Base-by-base conservation (phyloP, 2,113 vertebrate species). In the Pyxicephalus adspersus region DNA sequence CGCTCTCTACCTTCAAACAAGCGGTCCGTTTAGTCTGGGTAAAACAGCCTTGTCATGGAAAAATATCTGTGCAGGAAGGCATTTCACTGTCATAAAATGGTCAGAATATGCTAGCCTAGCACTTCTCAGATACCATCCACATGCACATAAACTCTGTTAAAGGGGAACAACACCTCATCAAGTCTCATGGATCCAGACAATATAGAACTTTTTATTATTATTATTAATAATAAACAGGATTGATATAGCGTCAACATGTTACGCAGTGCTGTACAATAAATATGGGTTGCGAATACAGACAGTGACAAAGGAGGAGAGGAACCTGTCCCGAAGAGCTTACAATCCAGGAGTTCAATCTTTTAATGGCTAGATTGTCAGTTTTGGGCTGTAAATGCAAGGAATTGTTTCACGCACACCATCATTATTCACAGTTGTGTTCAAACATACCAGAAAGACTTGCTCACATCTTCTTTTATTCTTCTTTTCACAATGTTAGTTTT, bases 31-130 rank as follows among this genome's bases (percentile, higher is more conserved):
- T 64, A 72, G 67, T 72, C 78, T 54, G 25, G 64, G 52, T 72
- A 72, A 80, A 80, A 80, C 45, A 80, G 58, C 66, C 58, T 72
- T 54, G 78, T 72, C 57, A 80, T 80, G 78, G 78, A 72, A 80
- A 80, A 51, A 80, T 58, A 61, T 38, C 11, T 31, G 25, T 61
- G 78, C 78, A 64, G 34, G 64, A 58, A 80, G 51, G 67, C 78
- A 80, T 80, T 80, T 72, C 23, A 11, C 57, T 54, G 57, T 64
- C 78, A 72, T 72, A 72, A 80, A 80, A 80, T 19, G 66, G 78
- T 80, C 67, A 64, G 38, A 72, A 52, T 64, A 19, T 64, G 57
- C 78, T 54, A 61, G 58, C 55, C 23, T 57, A 64, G 57, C 67
- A 72, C 63, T 72, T 51, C 34, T 51, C 54, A 80, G 20, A 80